A percentile compares a stretch with the other conserved stretches of the same genome.
These are phyloP conservation scores for Folsomia candida DNA, from an alignment of 2,888 invertebrate genomes.

Conservation along the genomic window DNA sequence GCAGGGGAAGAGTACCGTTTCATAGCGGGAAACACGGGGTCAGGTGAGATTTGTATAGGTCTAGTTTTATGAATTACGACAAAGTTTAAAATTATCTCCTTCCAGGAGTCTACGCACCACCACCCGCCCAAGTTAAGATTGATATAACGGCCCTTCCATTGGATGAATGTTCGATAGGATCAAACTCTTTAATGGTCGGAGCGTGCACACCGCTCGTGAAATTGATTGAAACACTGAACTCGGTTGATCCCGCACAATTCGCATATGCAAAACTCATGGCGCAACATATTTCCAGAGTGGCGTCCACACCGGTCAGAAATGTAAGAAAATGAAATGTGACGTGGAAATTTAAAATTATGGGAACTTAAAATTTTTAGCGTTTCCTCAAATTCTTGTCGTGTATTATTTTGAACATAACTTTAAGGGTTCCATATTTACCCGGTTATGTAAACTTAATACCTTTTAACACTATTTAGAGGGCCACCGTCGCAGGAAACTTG, in stretches of 20 bases:
- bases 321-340: constrained; percentile 64
- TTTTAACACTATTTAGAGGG: constrained; percentile 53
- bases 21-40: constrained; percentile 6
- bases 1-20: background rate
- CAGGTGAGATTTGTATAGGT: too few relatives aligned
- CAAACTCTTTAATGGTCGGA: background rate
- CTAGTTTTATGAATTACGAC: too few relatives aligned
- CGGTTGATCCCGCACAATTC: too few relatives aligned
- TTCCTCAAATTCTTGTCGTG: too few relatives aligned
- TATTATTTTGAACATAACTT: too few relatives aligned
- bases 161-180: background rate
- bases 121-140: background rate
- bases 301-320: constrained; percentile 66
- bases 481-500: constrained; percentile 68
- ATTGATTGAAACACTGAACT: too few relatives aligned
- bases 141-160: background rate
- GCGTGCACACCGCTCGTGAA: background rate
- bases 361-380: too few relatives aligned
- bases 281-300: constrained; percentile 66
- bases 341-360: too few relatives aligned
- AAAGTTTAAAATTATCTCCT: too few relatives aligned
- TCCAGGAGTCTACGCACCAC: background rate
- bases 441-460: too few relatives aligned
- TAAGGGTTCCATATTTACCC: too few relatives aligned
- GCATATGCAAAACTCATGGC: constrained; percentile 62